Percentiles rank a stretch among this genome's conserved stretches.
These are phyloP conservation scores for roundworm (Caenorhabditis elegans) DNA, from an alignment of 1,140 invertebrate genomes.

Conservation along the genomic window WBcel235 BX284603.4:8011501-8012000, in stretches of 20 bases:
- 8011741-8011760: neutral
- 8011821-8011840: neutral
- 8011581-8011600: neutral
- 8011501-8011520: conserved; percentile 15
- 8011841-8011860: neutral
- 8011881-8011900: neutral
- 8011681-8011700: neutral
- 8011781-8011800: neutral
- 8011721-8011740: neutral
- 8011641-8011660: neutral
- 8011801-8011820: too few species aligned
- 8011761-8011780: neutral
- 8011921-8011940: conserved; percentile 1
- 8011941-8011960: conserved; percentile 1
- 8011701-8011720: neutral
- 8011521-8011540: neutral
- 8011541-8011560: conserved; percentile 7
- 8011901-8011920: neutral
- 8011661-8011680: neutral
- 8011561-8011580: neutral
- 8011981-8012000: too few species aligned
- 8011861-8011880: neutral
- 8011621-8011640: conserved; percentile 12
- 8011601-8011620: conserved; percentile 1
- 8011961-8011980: conserved; percentile 13